Percentiles rank a stretch among this genome's conserved stretches.
Evolutionary conservation across 2,797 vertebrate species (phyloP).

Genomic region (Peromyscus aztecus): DNA sequence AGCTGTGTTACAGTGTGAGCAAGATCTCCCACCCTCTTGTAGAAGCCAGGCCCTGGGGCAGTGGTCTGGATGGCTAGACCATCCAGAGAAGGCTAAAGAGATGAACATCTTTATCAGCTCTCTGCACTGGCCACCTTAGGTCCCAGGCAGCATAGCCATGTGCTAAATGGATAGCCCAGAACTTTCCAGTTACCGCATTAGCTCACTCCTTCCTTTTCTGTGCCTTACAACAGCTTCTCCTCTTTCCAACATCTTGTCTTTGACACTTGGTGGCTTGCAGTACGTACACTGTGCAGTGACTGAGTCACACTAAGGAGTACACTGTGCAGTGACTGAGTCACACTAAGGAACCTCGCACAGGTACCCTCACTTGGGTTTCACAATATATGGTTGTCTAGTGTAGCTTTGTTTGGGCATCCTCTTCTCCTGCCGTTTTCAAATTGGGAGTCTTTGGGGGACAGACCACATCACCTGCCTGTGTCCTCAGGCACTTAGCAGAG

Average conservation of each 20-base stretch:
- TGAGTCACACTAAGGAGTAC: too few species aligned
- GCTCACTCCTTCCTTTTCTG: background rate
- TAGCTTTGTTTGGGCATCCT: background rate
- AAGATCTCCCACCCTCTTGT: rapidly evolving
- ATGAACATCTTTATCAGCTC: rapidly evolving
- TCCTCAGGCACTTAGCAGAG: background rate
- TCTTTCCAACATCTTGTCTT: background rate
- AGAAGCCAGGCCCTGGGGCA: background rate
- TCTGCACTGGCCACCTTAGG: background rate
- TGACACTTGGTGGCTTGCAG: too few species aligned
- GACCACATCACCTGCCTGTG: background rate
- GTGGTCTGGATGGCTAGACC: background rate
- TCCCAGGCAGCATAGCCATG: background rate
- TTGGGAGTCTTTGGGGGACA: background rate
- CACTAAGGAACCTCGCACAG: rapidly evolving
- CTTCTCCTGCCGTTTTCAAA: background rate
- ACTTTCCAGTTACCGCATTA: rapidly evolving
- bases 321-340: too few species aligned
- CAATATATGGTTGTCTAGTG: rapidly evolving
- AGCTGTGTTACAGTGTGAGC: too few species aligned
- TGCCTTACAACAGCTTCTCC: background rate
- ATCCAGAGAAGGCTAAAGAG: background rate
- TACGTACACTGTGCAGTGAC: rapidly evolving
- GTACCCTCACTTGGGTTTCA: too few species aligned
- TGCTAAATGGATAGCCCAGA: background rate